Base-by-base conservation (phyloP, 2,113 vertebrate genomes). In the Probosciger aterrimus region DNA sequence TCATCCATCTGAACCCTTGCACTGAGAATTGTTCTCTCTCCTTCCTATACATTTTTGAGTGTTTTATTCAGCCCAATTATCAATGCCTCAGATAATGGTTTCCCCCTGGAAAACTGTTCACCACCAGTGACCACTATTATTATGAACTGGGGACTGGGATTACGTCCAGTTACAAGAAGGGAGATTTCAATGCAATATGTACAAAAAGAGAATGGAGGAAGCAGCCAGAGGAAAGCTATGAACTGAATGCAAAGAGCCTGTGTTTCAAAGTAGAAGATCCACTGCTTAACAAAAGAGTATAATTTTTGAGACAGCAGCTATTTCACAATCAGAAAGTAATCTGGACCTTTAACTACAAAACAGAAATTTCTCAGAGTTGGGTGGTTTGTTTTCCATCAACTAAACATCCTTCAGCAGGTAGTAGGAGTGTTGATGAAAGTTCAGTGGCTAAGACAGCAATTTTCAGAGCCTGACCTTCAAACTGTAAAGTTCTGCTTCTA, bases 21-120 rank as follows among this genome's bases (percentile, higher is more conserved):
- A 64, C 55, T 75, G 73, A 70, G 64, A 92, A 92, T 95, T 91
- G 62, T 84, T 95, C 65, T 44, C 35, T 79, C 65, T 92, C 57
- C 74, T 28, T 94, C 65, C 62, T 76, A 31, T 43, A 79, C 35
- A 43, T 70, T 95, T 91, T 41, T 49, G 43, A 43, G 43, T 68
- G 37, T 57, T 94, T 86, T 93, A 49, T 93, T 68, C 70, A 93
- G 57, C 41, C 43, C 50, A 64, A 14, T 91, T 90, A 88, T 64
- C 87, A 92, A 95, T 55, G 49, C 64, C 37, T 90, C 53, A 71
- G 73, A 88, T 69, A 92, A 96, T 93, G 31, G 62, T 33, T 57
- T 92, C 41, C 39, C 35, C 44, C 18, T 49, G 57, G 59, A 97
- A 93, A 83, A 86, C 33, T 2, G 24, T 65, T 86, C 57, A 82